phyloP scores from a whole-genome alignment of 2,888 invertebrate species.

The Tinea pellionella region DNA sequence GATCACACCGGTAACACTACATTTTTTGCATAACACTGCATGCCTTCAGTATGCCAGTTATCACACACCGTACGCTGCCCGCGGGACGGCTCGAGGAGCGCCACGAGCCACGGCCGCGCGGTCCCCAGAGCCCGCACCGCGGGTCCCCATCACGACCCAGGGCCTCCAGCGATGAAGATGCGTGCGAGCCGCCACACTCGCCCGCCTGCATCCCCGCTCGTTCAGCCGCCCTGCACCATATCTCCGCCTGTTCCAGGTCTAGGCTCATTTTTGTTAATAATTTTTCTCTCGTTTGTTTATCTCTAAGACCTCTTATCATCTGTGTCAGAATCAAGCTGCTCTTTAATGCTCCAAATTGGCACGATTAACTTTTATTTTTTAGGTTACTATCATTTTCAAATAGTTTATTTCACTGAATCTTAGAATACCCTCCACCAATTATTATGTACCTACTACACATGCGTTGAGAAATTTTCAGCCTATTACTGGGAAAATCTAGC shows the following conservation, averaged over 20 bases:
- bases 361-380: conserved; percentile 18
- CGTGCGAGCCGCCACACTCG: conserved; percentile 4
- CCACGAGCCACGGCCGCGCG: too few species aligned
- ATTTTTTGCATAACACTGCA: too few species aligned
- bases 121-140: neutral
- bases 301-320: conserved; percentile 19
- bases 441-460: too few species aligned
- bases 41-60: too few species aligned
- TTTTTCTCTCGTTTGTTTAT: conserved; percentile 15
- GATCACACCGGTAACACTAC: too few species aligned
- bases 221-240: conserved; percentile 16
- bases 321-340: conserved; percentile 20
- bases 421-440: too few species aligned
- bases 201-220: conserved; percentile 10
- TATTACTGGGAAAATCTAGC: too few species aligned
- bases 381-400: too few species aligned
- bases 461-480: too few species aligned
- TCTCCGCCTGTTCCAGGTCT: conserved; percentile 15
- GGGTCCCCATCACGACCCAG: conserved; percentile 3
- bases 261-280: conserved; percentile 12
- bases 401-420: too few species aligned
- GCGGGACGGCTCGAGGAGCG: too few species aligned
- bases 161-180: neutral
- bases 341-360: conserved; percentile 18
- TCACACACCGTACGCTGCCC: too few species aligned